Percentiles rank a stretch among this genome's conserved stretches.
These are phyloP conservation scores for Nomia melanderi DNA, from an alignment of 1,140 invertebrate species.

Conservation along the genomic window DNA sequence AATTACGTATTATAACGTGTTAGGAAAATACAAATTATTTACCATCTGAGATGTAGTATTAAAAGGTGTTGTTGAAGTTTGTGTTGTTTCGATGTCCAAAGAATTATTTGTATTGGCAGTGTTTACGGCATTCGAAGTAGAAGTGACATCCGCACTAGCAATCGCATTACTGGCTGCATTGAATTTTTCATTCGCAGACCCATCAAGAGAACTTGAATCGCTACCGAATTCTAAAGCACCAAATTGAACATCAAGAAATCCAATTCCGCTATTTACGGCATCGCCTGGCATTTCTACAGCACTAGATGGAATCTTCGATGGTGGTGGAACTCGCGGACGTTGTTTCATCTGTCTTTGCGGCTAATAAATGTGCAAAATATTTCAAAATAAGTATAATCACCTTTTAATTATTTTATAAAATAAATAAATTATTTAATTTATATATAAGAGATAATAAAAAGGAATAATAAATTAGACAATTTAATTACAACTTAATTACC, in stretches of 20 bases:
- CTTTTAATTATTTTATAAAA: not conserved
- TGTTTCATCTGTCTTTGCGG: conserved; percentile 85
- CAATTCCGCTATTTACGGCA: conserved; percentile 85
- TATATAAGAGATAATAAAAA: not conserved
- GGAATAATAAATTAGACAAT: too few relatives aligned
- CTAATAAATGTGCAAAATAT: conserved; percentile 54
- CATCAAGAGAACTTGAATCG: conserved; percentile 83
- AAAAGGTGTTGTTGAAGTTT: conserved; percentile 69
- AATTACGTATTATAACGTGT: too few relatives aligned
- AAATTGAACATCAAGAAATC: conserved; percentile 95
- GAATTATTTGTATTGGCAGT: conserved; percentile 73
- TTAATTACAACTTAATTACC: too few relatives aligned
- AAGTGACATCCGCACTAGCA: conserved; percentile 73
- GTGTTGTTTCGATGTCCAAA: conserved; percentile 74
- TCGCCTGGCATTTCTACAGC: conserved; percentile 98
- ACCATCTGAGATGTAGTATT: conserved; percentile 76
- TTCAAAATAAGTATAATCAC: not conserved
- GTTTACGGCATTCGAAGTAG: conserved; percentile 69
- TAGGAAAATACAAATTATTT: conserved; percentile 15
- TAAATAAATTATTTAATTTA: not conserved
- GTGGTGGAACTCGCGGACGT: conserved; percentile 92
- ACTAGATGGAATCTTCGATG: conserved; percentile 95
- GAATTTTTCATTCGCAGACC: conserved; percentile 80
- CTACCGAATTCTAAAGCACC: conserved; percentile 93
- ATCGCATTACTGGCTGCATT: conserved; percentile 68